Base-by-base conservation (phyloP, 1,140 invertebrate genomes). In the Conus ventricosus region DNA sequence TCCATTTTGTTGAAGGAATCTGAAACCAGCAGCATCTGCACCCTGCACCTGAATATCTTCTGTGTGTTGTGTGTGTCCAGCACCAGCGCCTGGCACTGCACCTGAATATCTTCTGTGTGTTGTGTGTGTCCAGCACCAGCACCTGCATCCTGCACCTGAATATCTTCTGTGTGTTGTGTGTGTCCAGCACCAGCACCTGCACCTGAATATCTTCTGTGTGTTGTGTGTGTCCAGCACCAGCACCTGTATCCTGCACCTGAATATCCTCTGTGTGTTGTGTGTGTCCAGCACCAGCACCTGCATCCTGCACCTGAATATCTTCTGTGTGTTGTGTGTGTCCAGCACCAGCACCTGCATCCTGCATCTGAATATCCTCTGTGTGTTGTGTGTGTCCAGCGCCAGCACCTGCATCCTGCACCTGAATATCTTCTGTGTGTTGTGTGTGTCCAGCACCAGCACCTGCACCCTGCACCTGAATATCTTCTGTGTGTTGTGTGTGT, bases 71-170 rank as follows among this genome's bases (percentile, higher is more conserved):
- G 57, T 60, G 57, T 60, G 57, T 87, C 11, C 89, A 95, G 95
- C 95, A 95, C 91, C 91, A 93, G 54, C 88, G 95, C 54, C 93
- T 92, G 88, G 93, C 94, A 0, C 85, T 95, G 15, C 94, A 95
- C 90, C 39, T 39, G 39, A 39, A 39, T 39, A 39, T 39, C 39
- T 39, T 39, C 39, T 39, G 39, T 39, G 39, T 39, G 39, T 39
- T 39, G 57, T 60, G 57, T 60, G 57, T 60, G 57, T 87, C 11
- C 89, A 95, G 95, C 95, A 95, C 91, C 91, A 93, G 54, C 88
- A 95, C 54, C 93, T 92, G 93, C 94, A 0, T n/a, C n/a, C 85
- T 95, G 15, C 94, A 95, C 90, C 39, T 39, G 39, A 39, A 39
- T 39, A 39, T 39, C 39, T 39, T 39, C 39, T 39, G 39, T 39